Evolutionary conservation across 2,797 vertebrate genomes (phyloP).

Genomic region (Tinamus major): DNA sequence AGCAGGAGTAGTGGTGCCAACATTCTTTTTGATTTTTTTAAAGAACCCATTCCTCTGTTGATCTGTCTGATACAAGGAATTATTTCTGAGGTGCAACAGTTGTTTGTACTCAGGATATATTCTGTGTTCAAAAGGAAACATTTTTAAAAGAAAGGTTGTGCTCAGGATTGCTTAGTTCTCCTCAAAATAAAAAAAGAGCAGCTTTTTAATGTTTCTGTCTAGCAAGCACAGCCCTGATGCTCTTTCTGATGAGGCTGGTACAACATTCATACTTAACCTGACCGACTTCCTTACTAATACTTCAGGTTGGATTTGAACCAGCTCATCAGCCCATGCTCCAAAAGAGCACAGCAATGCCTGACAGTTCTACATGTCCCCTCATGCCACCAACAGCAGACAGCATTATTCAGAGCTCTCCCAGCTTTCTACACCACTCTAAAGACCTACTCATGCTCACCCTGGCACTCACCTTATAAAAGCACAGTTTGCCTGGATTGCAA

Average conservation of each 20-base stretch:
- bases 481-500: not conserved
- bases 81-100: not conserved
- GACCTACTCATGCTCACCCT: not conserved
- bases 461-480: not conserved
- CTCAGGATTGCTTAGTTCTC: not conserved
- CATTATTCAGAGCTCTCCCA: not conserved
- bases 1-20: no score
- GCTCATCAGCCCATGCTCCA: not conserved
- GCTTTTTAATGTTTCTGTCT: not conserved
- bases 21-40: no score
- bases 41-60: not conserved
- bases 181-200: not conserved
- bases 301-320: conserved; percentile 1
- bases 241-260: conserved; percentile 8
- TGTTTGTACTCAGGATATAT: not conserved
- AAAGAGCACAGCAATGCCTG: conserved; percentile 7
- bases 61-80: not conserved
- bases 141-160: not conserved
- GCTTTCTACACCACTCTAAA: not conserved
- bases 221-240: not conserved
- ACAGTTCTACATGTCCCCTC: conserved; percentile 1
- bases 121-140: not conserved
- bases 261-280: not conserved
- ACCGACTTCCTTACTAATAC: conserved; percentile 17
- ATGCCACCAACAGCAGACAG: not conserved